These are phyloP conservation scores for Spongilla lacustris DNA, from an alignment of 37 sponge, comb jelly and placozoan species.

Conservation along the genomic window DNA sequence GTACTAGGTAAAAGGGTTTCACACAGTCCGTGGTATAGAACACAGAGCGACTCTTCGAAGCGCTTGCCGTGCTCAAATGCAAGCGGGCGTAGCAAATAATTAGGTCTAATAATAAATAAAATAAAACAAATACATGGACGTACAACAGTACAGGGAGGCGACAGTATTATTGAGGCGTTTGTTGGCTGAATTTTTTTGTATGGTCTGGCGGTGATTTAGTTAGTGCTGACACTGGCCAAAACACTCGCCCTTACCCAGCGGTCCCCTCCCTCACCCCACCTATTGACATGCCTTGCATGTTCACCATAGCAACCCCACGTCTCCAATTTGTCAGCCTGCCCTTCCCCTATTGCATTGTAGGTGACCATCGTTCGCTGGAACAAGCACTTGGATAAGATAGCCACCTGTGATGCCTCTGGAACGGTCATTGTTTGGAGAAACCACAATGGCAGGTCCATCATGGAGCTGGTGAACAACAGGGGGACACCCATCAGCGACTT, in stretches of 20 bases:
- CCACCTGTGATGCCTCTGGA: constrained; percentile 88
- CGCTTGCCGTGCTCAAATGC: neutral
- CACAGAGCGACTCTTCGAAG: neutral
- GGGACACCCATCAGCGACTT: constrained; percentile 87
- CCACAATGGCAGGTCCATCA: constrained; percentile 88
- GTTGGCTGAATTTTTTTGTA: too few species aligned
- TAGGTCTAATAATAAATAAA: too few species aligned
- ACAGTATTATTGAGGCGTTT: neutral
- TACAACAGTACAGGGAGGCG: too few species aligned
- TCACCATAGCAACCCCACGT: neutral
- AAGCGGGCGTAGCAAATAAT: too few species aligned
- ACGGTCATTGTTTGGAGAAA: constrained; percentile 91
- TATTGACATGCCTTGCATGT: neutral
- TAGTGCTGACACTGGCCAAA: too few species aligned
- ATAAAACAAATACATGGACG: neutral
- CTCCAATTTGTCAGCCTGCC: neutral
- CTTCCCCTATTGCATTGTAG: constrained; percentile 13
- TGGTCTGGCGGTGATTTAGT: too few species aligned
- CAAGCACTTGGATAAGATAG: constrained; percentile 83
- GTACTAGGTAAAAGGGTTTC: neutral
- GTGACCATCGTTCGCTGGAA: constrained; percentile 92
- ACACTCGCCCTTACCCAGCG: too few species aligned
- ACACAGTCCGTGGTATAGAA: neutral
- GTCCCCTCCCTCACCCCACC: too few species aligned
- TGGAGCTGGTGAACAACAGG: constrained; percentile 93